Base-by-base conservation (phyloP, 2,113 vertebrate species). In the Malurus cyaneus region DNA sequence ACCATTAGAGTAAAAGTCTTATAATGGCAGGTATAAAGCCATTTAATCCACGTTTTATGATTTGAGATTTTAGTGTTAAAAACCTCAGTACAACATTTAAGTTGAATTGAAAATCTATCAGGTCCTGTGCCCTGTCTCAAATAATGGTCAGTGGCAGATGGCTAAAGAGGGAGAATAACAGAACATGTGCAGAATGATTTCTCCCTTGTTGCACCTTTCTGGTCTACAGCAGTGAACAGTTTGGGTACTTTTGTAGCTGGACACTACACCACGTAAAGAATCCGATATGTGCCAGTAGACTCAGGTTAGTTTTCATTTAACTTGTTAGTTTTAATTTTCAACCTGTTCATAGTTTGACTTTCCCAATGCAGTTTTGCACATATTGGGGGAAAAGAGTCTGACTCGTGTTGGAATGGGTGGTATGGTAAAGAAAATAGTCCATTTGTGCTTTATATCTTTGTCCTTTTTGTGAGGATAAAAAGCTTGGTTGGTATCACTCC, bases 61-160 rank as follows among this genome's bases (percentile, higher is more conserved):
- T 89, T 84, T 81, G 36, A 74, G 54, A 87, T 65, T 84, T 91
- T 53, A 69, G 28, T 88, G 24, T 91, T 94, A 71, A 93, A 86
- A 82, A 53, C 50, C 47, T 54, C 49, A 93, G 66, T 80, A 46
- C 32, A 72, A 12, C 41, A 31, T 82, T 85, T 64, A 50, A 44
- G 10, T 82, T 19, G 47, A 49, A 67, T 59, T 61, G 86, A 32
- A 92, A 86, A 84, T 74, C 71, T 39, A 52, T 80, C 34, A 24
- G 42, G 34, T 70, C 53, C 56, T 47, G 42, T 20, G 42, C 26
- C 18, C 23, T 46, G n/a, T 56, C 70, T 79, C 29, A 25, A 60
- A 31, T 6, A 31, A 18, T 67, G 70, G 73, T 69, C 78, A 74
- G 16, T 31, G 71, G 34, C 42, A 66, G 56, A 26, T 85, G 65